Percentiles rank a stretch among this genome's conserved stretches.
Evolutionary conservation across 1,140 invertebrate species (phyloP).

Genomic region (Acromyrmex heyeri): DNA sequence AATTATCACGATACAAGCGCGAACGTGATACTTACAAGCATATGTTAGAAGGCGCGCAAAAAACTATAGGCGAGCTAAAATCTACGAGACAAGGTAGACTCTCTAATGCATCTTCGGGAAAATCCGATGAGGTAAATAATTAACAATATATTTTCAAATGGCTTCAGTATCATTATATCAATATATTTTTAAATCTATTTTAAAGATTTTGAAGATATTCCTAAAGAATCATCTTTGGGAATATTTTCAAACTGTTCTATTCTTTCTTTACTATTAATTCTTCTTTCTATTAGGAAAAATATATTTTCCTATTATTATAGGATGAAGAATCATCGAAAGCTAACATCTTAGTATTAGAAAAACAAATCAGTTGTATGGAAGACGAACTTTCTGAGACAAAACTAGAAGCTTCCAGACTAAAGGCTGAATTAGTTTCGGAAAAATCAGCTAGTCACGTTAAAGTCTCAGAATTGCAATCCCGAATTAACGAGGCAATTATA

Average conservation of each 20-base stretch:
- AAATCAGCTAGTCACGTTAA: conserved; percentile 95
- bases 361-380: conserved; percentile 94
- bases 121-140: conserved; percentile 87
- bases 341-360: conserved; percentile 90
- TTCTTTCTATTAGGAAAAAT: neutral
- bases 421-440: conserved; percentile 96
- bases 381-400: conserved; percentile 95
- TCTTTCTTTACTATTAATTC: neutral
- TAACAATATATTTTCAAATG: conserved; percentile 3
- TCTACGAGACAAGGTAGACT: conserved; percentile 80
- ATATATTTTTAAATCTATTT: neutral
- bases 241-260: neutral
- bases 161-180: neutral
- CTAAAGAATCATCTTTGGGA: neutral
- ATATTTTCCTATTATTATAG: conserved; percentile 72
- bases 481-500: conserved; percentile 93
- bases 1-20: conserved; percentile 92
- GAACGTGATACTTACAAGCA: conserved; percentile 97
- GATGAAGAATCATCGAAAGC: conserved; percentile 85
- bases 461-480: conserved; percentile 95
- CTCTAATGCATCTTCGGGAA: conserved; percentile 85
- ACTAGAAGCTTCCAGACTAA: conserved; percentile 93
- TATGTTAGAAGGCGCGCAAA: conserved; percentile 95
- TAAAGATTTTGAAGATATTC: neutral
- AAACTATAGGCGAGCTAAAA: conserved; percentile 93